Evolutionary conservation across 1,140 invertebrate genomes (phyloP).

Genomic region (Drosophila repletoides): DNA sequence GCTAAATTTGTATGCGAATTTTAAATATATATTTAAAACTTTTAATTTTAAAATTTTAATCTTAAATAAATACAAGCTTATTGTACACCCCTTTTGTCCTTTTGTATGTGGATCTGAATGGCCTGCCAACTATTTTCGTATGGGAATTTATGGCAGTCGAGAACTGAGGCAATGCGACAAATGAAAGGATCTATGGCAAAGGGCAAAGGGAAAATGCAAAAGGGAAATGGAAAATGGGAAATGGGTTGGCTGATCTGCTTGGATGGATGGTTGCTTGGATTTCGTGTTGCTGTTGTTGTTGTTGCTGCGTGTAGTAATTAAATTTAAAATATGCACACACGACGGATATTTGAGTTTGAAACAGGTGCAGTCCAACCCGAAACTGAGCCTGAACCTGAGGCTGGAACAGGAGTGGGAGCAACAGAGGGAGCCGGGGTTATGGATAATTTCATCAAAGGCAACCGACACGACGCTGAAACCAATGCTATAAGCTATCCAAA

Average conservation of each 20-base stretch:
- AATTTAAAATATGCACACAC: slow-evolving; percentile 77
- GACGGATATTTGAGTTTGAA: slow-evolving; percentile 63
- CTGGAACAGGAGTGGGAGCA: background rate
- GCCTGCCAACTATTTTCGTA: slow-evolving; percentile 63
- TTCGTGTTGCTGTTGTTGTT: slow-evolving; percentile 51
- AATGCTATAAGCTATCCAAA: slow-evolving; percentile 55
- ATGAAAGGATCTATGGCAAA: slow-evolving; percentile 52
- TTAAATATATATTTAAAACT: background rate
- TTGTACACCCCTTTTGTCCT: slow-evolving; percentile 11
- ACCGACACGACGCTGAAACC: slow-evolving; percentile 30
- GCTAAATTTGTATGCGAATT: too few relatives aligned
- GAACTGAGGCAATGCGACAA: slow-evolving; percentile 42
- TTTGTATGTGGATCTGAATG: slow-evolving; percentile 57
- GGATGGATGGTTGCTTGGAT: slow-evolving; percentile 49
- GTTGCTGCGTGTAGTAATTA: slow-evolving; percentile 67
- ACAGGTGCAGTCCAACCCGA: slow-evolving; percentile 42
- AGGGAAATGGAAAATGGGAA: background rate
- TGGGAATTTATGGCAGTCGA: slow-evolving; percentile 51
- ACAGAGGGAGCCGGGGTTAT: background rate
- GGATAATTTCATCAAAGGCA: slow-evolving; percentile 76
- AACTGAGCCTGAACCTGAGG: too few relatives aligned
- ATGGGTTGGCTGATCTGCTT: slow-evolving; percentile 33
- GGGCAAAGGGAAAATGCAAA: background rate
- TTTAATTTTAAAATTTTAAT: background rate
- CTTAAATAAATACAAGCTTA: too few relatives aligned